Percentiles rank a stretch among this genome's conserved stretches.
phyloP scores from a whole-genome alignment of 2,113 vertebrate genomes.

The Pristiophorus japonicus region DNA sequence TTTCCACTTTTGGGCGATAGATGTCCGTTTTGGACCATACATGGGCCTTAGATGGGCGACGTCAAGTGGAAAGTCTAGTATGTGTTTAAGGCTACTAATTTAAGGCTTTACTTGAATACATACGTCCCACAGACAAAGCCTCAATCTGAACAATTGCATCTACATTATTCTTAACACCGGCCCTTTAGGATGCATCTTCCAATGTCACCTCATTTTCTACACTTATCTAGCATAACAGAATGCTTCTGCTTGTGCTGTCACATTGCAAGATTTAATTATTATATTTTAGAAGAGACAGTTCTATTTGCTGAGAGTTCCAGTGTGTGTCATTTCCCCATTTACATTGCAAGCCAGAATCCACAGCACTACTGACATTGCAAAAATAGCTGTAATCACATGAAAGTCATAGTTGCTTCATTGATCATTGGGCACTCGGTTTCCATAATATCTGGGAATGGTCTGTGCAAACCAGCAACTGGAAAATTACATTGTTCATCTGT shows the following conservation, averaged over 20 bases:
- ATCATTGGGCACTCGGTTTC: neutral
- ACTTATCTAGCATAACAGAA: neutral
- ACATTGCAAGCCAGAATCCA: neutral
- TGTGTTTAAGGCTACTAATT: too few species aligned
- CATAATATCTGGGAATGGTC: neutral
- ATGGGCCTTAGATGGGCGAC: too few species aligned
- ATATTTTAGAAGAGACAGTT: neutral
- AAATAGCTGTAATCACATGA: neutral
- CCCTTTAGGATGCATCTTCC: neutral
- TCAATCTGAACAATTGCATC: neutral
- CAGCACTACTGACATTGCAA: neutral
- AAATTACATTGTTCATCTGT: neutral
- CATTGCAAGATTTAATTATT: neutral
- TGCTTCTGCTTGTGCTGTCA: neutral
- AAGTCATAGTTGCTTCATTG: too few species aligned
- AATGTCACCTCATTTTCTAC: neutral
- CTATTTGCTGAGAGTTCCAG: neutral
- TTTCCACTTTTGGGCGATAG: too few species aligned
- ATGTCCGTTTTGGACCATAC: too few species aligned
- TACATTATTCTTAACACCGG: neutral
- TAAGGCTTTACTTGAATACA: neutral
- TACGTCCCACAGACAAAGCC: neutral
- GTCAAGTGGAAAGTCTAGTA: too few species aligned
- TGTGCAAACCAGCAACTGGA: neutral
- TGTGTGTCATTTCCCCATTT: neutral